Percentiles rank a stretch among this genome's conserved stretches.
These are phyloP conservation scores for Xiphorhynchus erythropygius DNA, from an alignment of 2,797 vertebrate species.

Conservation along the genomic window DNA sequence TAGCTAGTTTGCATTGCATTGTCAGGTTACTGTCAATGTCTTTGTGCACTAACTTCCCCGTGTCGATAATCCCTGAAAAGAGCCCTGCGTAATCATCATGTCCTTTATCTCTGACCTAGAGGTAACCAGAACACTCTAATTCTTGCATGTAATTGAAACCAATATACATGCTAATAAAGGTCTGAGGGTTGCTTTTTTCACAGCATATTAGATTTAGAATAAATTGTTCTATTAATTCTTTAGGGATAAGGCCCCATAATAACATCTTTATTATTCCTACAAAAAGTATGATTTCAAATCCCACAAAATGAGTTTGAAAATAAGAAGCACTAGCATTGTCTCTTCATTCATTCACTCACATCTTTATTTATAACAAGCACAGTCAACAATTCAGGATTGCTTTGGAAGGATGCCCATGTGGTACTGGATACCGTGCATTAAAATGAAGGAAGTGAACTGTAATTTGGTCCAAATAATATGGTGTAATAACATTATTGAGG, in stretches of 20 bases:
- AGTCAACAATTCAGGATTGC: constrained; percentile 11
- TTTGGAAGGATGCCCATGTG: neutral
- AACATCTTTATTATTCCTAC: neutral
- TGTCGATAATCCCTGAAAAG: constrained; percentile 14
- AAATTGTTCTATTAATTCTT: constrained; percentile 8
- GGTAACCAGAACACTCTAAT: constrained; percentile 47
- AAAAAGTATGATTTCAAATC: neutral
- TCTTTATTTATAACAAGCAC: constrained; percentile 20
- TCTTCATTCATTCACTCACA: constrained; percentile 4
- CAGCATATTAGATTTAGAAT: constrained; percentile 31
- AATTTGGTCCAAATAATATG: constrained; percentile 29
- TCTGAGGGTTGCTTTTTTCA: constrained; percentile 38
- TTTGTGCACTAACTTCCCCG: neutral
- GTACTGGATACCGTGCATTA: neutral
- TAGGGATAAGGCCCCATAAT: neutral
- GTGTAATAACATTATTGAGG: constrained; percentile 32
- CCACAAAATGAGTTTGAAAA: neutral
- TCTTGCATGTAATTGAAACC: constrained; percentile 54
- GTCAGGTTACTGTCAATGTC: constrained; percentile 20
- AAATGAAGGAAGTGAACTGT: constrained; percentile 57
- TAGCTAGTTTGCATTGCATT: neutral
- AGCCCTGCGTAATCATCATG: neutral
- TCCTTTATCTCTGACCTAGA: constrained; percentile 41
- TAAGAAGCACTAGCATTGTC: neutral
- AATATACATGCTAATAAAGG: constrained; percentile 60